Evolutionary conservation across 2,888 invertebrate genomes (phyloP).

Genomic region (Lordiphosa andalusiaca): DNA sequence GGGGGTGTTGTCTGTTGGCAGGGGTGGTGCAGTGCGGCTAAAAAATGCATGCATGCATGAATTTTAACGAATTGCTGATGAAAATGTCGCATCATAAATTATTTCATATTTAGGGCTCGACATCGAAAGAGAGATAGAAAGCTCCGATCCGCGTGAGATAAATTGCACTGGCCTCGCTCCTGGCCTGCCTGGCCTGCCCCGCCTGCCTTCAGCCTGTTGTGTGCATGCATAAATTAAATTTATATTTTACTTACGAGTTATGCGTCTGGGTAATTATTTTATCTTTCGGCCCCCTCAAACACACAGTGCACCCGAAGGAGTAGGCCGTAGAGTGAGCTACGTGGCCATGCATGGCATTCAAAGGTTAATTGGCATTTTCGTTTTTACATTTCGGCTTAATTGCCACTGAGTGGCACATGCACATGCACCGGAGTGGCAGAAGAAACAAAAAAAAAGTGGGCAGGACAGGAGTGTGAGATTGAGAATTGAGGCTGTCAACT

Average conservation of each 20-base stretch:
- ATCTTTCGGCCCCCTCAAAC: slow-evolving; percentile 44
- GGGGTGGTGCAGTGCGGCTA: slow-evolving; percentile 31
- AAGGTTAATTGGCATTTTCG: slow-evolving; percentile 73
- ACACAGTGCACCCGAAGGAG: not conserved
- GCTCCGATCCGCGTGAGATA: slow-evolving; percentile 62
- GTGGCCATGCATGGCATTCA: slow-evolving; percentile 70
- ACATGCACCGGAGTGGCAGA: slow-evolving; percentile 4
- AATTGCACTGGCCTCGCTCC: slow-evolving; percentile 51
- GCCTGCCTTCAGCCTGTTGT: slow-evolving; percentile 44
- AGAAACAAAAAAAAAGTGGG: slow-evolving; percentile 4
- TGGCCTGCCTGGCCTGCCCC: slow-evolving; percentile 9
- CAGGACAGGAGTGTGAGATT: slow-evolving; percentile 11
- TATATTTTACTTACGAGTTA: slow-evolving; percentile 72
- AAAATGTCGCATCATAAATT: slow-evolving; percentile 78
- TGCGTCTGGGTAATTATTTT: slow-evolving; percentile 75
- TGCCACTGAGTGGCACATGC: slow-evolving; percentile 55
- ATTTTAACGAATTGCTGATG: slow-evolving; percentile 78
- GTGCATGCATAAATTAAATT: slow-evolving; percentile 72
- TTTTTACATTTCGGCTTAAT: slow-evolving; percentile 56
- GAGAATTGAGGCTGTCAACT: slow-evolving; percentile 32
- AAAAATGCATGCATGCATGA: slow-evolving; percentile 73
- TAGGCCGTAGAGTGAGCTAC: slow-evolving; percentile 36
- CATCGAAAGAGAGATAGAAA: slow-evolving; percentile 10
- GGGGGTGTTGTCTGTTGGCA: too few species aligned
- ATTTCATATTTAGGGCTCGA: slow-evolving; percentile 68